phyloP scores from a whole-genome alignment of 2,888 invertebrate species.

The Tenthredo livida region DNA sequence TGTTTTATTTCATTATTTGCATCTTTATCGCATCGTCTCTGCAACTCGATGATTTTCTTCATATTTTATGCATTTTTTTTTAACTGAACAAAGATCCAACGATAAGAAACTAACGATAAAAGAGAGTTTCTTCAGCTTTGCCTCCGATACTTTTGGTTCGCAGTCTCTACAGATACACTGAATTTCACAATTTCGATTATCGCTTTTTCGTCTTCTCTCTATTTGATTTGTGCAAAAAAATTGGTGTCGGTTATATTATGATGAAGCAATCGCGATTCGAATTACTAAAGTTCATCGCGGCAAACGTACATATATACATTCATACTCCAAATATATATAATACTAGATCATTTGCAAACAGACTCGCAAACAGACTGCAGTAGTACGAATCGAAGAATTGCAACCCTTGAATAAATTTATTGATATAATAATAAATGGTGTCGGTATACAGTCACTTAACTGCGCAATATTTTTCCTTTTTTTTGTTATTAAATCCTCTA shows the following conservation, averaged over 20 bases:
- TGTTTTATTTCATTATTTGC: not conserved
- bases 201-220: not conserved
- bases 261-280: slow-evolving; percentile 68
- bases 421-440: slow-evolving; percentile 67
- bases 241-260: slow-evolving; percentile 68
- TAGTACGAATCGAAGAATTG: slow-evolving; percentile 66
- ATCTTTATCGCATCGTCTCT: slow-evolving; percentile 8
- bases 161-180: not conserved
- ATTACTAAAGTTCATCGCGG: slow-evolving; percentile 59
- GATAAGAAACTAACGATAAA: not conserved
- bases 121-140: not conserved
- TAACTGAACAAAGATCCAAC: not conserved
- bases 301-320: not conserved
- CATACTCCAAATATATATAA: not conserved
- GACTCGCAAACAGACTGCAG: not conserved
- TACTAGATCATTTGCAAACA: not conserved
- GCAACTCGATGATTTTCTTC: not conserved
- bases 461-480: slow-evolving; percentile 76
- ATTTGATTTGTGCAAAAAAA: not conserved
- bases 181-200: not conserved
- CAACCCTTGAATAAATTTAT: slow-evolving; percentile 60
- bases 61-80: not conserved
- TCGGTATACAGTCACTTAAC: slow-evolving; percentile 75
- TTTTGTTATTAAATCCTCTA: slow-evolving; percentile 77
- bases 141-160: not conserved